Percentiles rank a stretch among this genome's conserved stretches.
Evolutionary conservation across 2,888 invertebrate genomes (phyloP).

Genomic region (Metellina segmentata): DNA sequence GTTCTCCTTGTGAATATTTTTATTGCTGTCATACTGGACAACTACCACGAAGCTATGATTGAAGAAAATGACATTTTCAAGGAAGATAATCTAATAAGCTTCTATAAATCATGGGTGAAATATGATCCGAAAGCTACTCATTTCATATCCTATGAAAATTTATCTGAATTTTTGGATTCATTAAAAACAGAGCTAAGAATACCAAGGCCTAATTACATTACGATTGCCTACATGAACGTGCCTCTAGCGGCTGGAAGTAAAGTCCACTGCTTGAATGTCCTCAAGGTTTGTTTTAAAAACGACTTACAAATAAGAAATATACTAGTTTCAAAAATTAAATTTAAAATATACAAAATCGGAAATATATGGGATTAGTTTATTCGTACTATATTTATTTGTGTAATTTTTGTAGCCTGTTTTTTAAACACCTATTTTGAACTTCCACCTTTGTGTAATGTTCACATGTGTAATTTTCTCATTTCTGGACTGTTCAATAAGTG

Average conservation of each 20-base stretch:
- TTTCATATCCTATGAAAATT: conserved; percentile 47
- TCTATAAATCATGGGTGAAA: conserved; percentile 54
- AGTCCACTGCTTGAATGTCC: conserved; percentile 65
- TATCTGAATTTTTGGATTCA: conserved; percentile 51
- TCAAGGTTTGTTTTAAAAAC: conserved; percentile 41
- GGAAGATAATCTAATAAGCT: conserved; percentile 51
- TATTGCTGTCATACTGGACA: conserved; percentile 68
- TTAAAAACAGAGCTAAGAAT: conserved; percentile 44
- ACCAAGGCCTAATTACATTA: conserved; percentile 50
- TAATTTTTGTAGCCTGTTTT: too few relatives aligned
- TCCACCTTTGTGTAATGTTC: too few relatives aligned
- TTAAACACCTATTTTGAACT: too few relatives aligned
- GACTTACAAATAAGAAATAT: background rate
- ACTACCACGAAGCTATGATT: conserved; percentile 45
- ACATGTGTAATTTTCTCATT: background rate
- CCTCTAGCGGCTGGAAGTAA: conserved; percentile 50
- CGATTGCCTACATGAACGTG: conserved; percentile 59
- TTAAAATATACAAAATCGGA: background rate
- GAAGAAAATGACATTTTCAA: conserved; percentile 63
- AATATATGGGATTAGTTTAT: background rate
- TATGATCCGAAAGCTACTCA: conserved; percentile 67
- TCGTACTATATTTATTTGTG: background rate
- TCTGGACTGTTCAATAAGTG: too few relatives aligned
- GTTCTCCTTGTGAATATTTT: conserved; percentile 62
- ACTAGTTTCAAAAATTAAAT: background rate